phyloP scores from a whole-genome alignment of 2,888 invertebrate species.

The Thera obeliscata region DNA sequence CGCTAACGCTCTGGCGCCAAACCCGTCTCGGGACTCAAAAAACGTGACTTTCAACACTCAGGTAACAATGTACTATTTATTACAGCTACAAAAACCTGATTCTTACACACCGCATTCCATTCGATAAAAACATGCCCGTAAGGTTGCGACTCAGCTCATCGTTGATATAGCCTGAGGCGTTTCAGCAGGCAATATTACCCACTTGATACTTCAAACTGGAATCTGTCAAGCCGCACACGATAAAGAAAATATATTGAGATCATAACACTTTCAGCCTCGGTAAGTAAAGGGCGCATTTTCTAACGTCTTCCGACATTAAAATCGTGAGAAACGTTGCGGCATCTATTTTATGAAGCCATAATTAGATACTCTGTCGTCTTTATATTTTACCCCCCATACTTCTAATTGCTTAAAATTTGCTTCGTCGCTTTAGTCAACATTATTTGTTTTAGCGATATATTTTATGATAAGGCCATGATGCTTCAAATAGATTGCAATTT shows the following conservation, averaged over 20 bases:
- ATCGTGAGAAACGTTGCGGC: conserved; percentile 28
- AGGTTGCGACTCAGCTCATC: not conserved
- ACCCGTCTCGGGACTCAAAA: no score
- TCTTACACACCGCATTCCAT: not conserved
- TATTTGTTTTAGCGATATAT: no score
- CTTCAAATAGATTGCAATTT: no score
- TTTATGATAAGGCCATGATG: no score
- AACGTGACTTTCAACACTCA: no score
- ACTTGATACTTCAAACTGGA: conserved; percentile 43
- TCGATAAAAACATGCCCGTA: not conserved
- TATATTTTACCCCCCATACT: not conserved
- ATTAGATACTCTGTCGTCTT: conserved; percentile 3
- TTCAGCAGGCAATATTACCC: conserved; percentile 18
- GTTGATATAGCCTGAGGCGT: conserved; percentile 14
- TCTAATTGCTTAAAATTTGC: not conserved
- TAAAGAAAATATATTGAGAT: conserved; percentile 58
- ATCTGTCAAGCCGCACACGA: conserved; percentile 55
- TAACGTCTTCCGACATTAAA: conserved; percentile 40
- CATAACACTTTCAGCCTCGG: conserved; percentile 53
- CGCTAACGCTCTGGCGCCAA: no score
- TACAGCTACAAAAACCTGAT: no score
- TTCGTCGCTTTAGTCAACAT: not conserved
- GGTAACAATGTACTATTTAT: no score
- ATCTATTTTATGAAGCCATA: conserved; percentile 19
- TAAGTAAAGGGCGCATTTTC: conserved; percentile 51